Evolutionary conservation across 2,888 invertebrate species (phyloP), one percentile per base, ranked within the genome.

Genomic region (Blastobasis adustella): DNA sequence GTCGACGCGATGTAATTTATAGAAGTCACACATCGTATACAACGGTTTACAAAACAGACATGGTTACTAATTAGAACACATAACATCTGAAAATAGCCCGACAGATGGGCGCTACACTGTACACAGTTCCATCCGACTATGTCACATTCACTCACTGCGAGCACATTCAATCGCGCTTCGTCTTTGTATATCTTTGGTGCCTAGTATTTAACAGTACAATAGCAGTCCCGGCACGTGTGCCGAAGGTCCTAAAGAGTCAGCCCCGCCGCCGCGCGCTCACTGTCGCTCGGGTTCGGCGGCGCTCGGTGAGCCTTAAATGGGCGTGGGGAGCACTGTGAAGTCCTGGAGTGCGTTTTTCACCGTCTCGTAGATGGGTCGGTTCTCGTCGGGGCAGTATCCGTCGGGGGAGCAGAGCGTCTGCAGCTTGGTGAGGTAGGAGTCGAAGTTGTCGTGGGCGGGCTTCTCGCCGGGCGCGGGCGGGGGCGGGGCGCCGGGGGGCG

Each of bases 311-410:
- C 82, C 88, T 93, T 95, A 96, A 89, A 96, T 95, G 69, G 96
- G 95, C 61, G 96, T 96, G 38, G 96, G 95, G 73, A 96, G 91
- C 59, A 96, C 94, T 65, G 96, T 95, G 78, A 96, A 97, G 87
- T 97, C 97, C 80, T 96, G 96, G 63, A 97, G 91, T 61, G 96
- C 96, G 70, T 95, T 95, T 87, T 96, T 96, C 54, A 97, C 96
- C 43, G 96, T 94, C 75, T 96, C 96, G 82, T 97, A 96, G 57
- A 97, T 92, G 38, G 96, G 95, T 56, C 95, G 92, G 78, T 95
- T 94, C 63, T 95, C 94, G 68, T 95, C 95, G 59, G 91, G 91
- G 73, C 94, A 94, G 82, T 95, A 93, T 50, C 94, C 94, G 67
- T 95, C 95, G 36, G 95, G 94, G 5, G 94, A 93, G 89, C 97